Conservation (phyloP, 2,113 vertebrate species). For the Tragelaphus imberbis region DNA sequence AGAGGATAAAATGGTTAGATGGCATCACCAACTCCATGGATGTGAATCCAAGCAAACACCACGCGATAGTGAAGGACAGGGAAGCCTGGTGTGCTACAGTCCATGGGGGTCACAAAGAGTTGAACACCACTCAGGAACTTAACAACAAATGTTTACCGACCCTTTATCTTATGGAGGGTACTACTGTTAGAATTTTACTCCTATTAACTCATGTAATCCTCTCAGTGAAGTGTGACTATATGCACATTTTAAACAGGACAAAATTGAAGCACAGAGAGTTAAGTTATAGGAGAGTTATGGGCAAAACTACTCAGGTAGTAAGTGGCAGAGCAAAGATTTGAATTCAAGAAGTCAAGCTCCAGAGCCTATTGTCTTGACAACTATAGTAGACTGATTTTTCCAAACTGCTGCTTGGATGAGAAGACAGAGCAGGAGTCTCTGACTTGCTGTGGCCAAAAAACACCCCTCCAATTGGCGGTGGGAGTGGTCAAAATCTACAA, state of each 20-base stretch:
- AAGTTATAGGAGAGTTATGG: neutral
- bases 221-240: neutral
- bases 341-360: neutral
- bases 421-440: neutral
- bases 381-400: neutral
- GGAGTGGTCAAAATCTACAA: neutral
- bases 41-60: rapidly evolving
- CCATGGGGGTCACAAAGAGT: neutral
- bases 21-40: neutral
- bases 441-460: neutral
- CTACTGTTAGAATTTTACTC: neutral
- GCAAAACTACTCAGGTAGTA: neutral
- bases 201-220: neutral
- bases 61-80: neutral
- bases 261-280: neutral
- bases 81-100: neutral
- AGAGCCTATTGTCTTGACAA: neutral
- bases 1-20: neutral
- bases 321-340: neutral
- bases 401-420: neutral
- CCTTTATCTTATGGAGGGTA: neutral
- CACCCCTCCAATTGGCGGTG: neutral
- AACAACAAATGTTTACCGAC: neutral
- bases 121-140: neutral
- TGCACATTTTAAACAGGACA: neutral